Base-by-base conservation (phyloP, 1,140 invertebrate genomes). In the Ceratina japonica region DNA sequence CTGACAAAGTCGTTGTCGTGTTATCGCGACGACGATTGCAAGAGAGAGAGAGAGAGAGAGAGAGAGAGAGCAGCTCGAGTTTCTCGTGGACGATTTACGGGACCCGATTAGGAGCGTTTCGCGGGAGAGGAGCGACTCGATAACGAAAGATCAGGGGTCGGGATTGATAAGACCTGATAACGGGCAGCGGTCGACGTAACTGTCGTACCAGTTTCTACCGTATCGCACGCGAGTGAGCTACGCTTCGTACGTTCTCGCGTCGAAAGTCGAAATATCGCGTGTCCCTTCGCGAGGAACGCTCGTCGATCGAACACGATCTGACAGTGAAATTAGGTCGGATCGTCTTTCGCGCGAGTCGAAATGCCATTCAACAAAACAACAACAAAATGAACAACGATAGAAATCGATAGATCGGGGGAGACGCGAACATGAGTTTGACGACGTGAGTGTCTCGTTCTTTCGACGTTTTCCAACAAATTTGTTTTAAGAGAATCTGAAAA, bases 71-170 rank as follows among this genome's bases (percentile, higher is more conserved):
- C 2, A 44, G 37, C 5, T 7, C 5, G 15, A 65, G n/a, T 20
- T 64, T 75, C 52, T 5, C 56, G 0, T n/a, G 10, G 31, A 13
- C 59, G 54, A 78, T 71, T 61, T 51, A 22, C 20, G 31, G 44
- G 15, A n/a, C n/a, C 1, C 3, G 20, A 78, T 78, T 70, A 59
- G 49, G 16, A 44, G 18, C 7, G 18, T 63, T 56, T 54, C 2
- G 51, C 56, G 66, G 24, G 49, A 37, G 59, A 63, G 80, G 24
- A 54, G 8, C 13, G 49, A 7, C 37, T 58, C 62, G 80, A 87
- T 87, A 86, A 86, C 22, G 66, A 64, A 18, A 75, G 87, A 85
- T 88, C 88, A 87, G 81, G 83, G 87, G 88, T 87, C 87, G 81
- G 66, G 52, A 63, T 54, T 82, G 86, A 87, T 87, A 87, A 87